phyloP scores from a whole-genome alignment of 2,113 vertebrate species.

The Poeciliopsis turrubarensis region DNA sequence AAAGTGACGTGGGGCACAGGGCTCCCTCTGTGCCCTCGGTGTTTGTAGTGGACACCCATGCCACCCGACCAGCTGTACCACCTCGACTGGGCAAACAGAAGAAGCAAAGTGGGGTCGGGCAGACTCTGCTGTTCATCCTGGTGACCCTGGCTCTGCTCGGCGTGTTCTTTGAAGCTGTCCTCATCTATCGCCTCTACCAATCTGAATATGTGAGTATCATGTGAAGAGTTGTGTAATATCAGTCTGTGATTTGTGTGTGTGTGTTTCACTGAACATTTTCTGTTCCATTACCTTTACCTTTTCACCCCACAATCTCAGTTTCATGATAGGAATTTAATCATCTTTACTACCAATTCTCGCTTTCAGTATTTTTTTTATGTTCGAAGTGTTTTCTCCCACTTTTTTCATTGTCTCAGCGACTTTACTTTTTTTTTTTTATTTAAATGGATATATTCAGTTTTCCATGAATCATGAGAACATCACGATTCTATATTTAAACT shows the following conservation, averaged over 20 bases:
- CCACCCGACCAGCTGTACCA: slow-evolving; percentile 58
- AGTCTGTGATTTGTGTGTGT: not conserved
- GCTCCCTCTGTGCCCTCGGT: slow-evolving; percentile 62
- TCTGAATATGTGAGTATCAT: slow-evolving; percentile 47
- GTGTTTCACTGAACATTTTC: not conserved
- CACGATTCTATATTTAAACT: not conserved
- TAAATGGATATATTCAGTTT: not conserved
- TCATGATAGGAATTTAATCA: not conserved
- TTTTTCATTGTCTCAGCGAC: not conserved
- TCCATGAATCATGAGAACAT: not conserved
- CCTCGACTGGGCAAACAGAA: slow-evolving; percentile 18
- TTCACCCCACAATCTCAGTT: slow-evolving; percentile 5
- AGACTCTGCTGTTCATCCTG: slow-evolving; percentile 73
- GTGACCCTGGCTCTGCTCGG: slow-evolving; percentile 69
- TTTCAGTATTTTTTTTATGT: slow-evolving; percentile 22
- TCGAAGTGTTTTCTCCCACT: not conserved
- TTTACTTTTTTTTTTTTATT: not conserved
- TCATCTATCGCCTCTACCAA: slow-evolving; percentile 75
- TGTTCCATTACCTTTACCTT: not conserved
- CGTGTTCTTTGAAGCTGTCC: slow-evolving; percentile 78
- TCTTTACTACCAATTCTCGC: slow-evolving; percentile 3
- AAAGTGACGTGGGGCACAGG: slow-evolving; percentile 45
- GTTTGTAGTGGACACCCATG: slow-evolving; percentile 78
- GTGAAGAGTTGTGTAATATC: not conserved
- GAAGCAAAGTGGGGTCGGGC: not conserved